Evolutionary conservation across 2,888 invertebrate genomes (phyloP), one percentile per base, ranked within the genome.

Genomic region (Eupithecia pulchellata): DNA sequence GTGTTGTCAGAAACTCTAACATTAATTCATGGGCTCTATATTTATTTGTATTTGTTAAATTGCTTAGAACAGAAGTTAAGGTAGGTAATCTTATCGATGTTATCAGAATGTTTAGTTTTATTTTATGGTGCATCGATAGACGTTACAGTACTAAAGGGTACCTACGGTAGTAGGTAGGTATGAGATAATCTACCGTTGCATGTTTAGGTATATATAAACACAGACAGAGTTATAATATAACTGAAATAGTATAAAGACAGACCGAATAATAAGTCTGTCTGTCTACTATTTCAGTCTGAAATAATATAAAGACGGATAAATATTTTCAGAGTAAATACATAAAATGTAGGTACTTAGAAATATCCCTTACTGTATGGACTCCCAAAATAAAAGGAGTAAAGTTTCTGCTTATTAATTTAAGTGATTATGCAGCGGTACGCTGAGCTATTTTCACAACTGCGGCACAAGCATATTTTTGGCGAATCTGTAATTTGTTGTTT

Each of bases 11-110:
- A n/a, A n/a, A n/a, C n/a, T n/a, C n/a, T n/a, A n/a, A n/a, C 11
- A 13, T 20, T 47, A 25, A 13, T 57, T 57, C 8, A 17, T 17
- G 57, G 17, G 29, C 29, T 55, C 13, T n/a, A n/a, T n/a, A n/a
- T n/a, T n/a, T n/a, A n/a, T n/a, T n/a, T n/a, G n/a, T n/a, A n/a
- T n/a, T n/a, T 57, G 25, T 29, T 27, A 25, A 47, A 27, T 27
- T 17, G 17, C 6, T 57, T 17, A 17, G 6, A 17, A 29, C 17
- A 29, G 14, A 27, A 57, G 4, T 57, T 57, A 52, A 17, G 57
- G 17, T 30, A 32, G 20, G 4, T 30, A 60, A 60, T 61, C 61
- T 61, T 61, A 61, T 61, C 61, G 32, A 32, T 61, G 14, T 61
- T 61, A 61, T 34, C 57, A 57, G 17, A 4, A 27, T 57, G 57